These are phyloP conservation scores for Micromussa lordhowensis DNA, from an alignment of 92 coral and sea anemone genomes.

Conservation along the genomic window DNA sequence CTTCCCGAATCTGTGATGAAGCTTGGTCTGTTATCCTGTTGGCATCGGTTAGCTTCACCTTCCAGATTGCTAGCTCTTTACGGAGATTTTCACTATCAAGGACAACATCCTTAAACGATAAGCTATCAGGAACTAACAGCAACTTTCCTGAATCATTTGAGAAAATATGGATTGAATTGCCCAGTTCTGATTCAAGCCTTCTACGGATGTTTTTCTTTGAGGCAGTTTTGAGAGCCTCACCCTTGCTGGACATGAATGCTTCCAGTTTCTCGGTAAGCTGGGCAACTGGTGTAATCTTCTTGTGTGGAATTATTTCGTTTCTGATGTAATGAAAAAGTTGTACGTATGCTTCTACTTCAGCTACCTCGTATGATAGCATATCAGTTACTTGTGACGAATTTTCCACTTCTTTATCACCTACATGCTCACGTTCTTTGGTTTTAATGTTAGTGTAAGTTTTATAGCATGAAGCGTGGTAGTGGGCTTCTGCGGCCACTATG, in stretches of 20 bases:
- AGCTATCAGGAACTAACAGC: slow-evolving; percentile 42
- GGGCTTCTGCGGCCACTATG: slow-evolving; percentile 33
- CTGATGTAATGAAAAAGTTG: slow-evolving; percentile 47
- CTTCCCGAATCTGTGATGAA: slow-evolving; percentile 40
- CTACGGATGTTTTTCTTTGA: slow-evolving; percentile 57
- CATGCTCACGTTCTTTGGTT: slow-evolving; percentile 13
- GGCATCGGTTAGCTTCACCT: slow-evolving; percentile 24
- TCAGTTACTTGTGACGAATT: slow-evolving; percentile 14
- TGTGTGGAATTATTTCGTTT: slow-evolving; percentile 38
- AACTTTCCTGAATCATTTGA: slow-evolving; percentile 29
- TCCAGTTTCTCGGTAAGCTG: slow-evolving; percentile 52
- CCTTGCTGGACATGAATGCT: slow-evolving; percentile 46
- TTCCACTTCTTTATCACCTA: slow-evolving; percentile 24
- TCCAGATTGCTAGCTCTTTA: slow-evolving; percentile 21
- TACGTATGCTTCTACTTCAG: slow-evolving; percentile 39
- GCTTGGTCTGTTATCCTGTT: slow-evolving; percentile 1
- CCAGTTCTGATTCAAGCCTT: slow-evolving; percentile 45
- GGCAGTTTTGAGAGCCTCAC: slow-evolving; percentile 40
- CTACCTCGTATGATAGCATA: slow-evolving; percentile 27
- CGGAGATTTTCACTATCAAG: slow-evolving; percentile 29
- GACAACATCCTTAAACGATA: slow-evolving; percentile 40
- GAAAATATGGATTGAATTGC: slow-evolving; percentile 30
- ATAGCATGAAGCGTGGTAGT: slow-evolving; percentile 24
- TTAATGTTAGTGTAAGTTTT: slow-evolving; percentile 19
- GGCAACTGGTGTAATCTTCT: slow-evolving; percentile 31